Conservation (phyloP, 2,888 invertebrate species). For the Hofmannophila pseudospretella region DNA sequence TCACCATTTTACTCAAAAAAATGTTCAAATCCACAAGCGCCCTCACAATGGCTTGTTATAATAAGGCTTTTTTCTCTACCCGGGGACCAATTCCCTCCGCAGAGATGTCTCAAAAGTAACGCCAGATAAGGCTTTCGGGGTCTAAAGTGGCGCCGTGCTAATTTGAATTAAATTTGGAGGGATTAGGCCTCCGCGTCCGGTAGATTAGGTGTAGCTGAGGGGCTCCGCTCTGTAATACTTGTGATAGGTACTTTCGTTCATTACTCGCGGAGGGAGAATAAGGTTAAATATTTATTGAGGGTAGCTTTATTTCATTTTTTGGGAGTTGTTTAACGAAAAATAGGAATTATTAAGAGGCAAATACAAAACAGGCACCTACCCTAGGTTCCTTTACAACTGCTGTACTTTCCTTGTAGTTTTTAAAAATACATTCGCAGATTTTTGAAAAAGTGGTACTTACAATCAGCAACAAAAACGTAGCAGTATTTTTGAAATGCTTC, state of each 20-base stretch:
- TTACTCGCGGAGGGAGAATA: slow-evolving; percentile 9
- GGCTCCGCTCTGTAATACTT: slow-evolving; percentile 9
- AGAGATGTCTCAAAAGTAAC: slow-evolving; percentile 16
- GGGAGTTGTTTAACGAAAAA: no score
- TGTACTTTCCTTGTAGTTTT: no score
- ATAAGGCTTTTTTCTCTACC: neutral
- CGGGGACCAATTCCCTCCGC: slow-evolving; percentile 15
- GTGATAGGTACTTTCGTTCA: slow-evolving; percentile 11
- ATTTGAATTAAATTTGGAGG: slow-evolving; percentile 50
- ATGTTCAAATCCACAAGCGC: neutral
- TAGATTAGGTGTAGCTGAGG: slow-evolving; percentile 30
- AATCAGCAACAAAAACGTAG: no score
- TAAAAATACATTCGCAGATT: no score
- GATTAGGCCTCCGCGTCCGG: slow-evolving; percentile 30
- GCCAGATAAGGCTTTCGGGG: slow-evolving; percentile 27
- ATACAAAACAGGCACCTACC: no score
- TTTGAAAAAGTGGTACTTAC: no score
- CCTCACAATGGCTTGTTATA: neutral
- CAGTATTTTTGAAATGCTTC: no score
- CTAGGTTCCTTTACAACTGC: no score
- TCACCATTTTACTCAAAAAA: neutral
- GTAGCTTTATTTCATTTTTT: no score
- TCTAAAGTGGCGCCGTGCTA: slow-evolving; percentile 36
- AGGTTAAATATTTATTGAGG: slow-evolving; percentile 13
- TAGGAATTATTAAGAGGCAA: no score